These are phyloP conservation scores for Rhopalosiphum maidis DNA, from an alignment of 1,140 invertebrate genomes.

Conservation along the genomic window DNA sequence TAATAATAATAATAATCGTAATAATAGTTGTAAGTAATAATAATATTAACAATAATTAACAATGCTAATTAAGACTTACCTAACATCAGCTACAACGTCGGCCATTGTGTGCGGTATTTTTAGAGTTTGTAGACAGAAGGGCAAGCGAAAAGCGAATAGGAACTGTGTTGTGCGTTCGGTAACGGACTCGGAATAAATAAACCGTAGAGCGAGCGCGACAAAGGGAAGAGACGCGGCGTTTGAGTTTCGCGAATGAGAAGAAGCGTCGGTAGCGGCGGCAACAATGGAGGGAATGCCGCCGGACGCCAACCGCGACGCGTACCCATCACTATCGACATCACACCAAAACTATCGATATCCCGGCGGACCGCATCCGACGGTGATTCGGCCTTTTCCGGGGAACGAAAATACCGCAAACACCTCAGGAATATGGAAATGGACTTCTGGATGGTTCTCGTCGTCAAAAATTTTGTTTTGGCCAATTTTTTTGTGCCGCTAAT, in stretches of 20 bases:
- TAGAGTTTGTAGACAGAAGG: not conserved
- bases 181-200: conserved; percentile 44
- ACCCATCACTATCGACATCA: not conserved
- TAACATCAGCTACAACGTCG: conserved; percentile 53
- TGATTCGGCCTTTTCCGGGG: not conserved
- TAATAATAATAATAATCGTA: not conserved
- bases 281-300: conserved; percentile 55
- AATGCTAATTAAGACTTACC: not conserved
- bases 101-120: conserved; percentile 42
- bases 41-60: not conserved
- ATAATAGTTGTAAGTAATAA: not conserved
- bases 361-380: not conserved
- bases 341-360: not conserved
- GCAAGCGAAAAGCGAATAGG: not conserved
- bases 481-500: rapidly evolving
- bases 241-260: conserved; percentile 38
- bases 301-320: conserved; percentile 35
- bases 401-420: not conserved
- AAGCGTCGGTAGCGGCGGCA: conserved; percentile 33
- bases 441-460: not conserved
- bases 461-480: not conserved
- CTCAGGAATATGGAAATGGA: rapidly evolving
- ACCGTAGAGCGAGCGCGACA: not conserved
- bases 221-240: conserved; percentile 31
- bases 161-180: conserved; percentile 15